A percentile compares a stretch with the other conserved stretches of the same genome.
Evolutionary conservation across 2,797 vertebrate genomes (phyloP).

Genomic region (Cirrhinus mrigala): DNA sequence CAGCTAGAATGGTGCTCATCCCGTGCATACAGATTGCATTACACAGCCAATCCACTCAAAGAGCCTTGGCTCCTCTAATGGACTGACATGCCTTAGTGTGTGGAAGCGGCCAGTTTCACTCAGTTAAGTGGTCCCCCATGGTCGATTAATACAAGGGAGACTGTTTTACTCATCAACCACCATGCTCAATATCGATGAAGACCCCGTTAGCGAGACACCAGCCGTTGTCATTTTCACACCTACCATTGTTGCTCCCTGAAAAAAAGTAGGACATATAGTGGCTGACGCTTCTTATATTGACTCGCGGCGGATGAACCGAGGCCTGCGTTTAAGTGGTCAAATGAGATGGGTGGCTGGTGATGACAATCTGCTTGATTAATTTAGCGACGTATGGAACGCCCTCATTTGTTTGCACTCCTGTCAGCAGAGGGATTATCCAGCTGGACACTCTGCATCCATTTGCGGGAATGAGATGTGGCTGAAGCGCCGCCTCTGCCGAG

Average conservation of each 20-base stretch:
- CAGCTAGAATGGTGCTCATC: conserved; percentile 69
- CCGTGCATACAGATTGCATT: conserved; percentile 82
- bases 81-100: conserved; percentile 72
- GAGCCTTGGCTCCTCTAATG: conserved; percentile 68
- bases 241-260: conserved; percentile 22
- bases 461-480: conserved; percentile 38
- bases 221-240: conserved; percentile 50
- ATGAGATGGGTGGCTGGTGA: conserved; percentile 41
- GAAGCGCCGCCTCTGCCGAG: conserved; percentile 15
- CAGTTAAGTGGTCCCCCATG: conserved; percentile 61
- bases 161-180: conserved; percentile 57
- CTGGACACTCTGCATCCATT: conserved; percentile 50
- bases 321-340: conserved; percentile 39
- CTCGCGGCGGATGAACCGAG: conserved; percentile 13
- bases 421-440: conserved; percentile 49
- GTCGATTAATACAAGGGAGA: conserved; percentile 58
- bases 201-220: conserved; percentile 28
- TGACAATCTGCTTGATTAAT: conserved; percentile 61
- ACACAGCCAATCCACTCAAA: conserved; percentile 81
- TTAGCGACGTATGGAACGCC: conserved; percentile 42
- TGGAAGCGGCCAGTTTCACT: conserved; percentile 61
- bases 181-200: conserved; percentile 48
- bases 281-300: conserved; percentile 24
- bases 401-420: conserved; percentile 51
- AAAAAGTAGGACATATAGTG: conserved; percentile 18